Percentiles rank a stretch among this genome's conserved stretches.
Evolutionary conservation across 2,888 invertebrate species (phyloP).

Genomic region (Protonemura montana): DNA sequence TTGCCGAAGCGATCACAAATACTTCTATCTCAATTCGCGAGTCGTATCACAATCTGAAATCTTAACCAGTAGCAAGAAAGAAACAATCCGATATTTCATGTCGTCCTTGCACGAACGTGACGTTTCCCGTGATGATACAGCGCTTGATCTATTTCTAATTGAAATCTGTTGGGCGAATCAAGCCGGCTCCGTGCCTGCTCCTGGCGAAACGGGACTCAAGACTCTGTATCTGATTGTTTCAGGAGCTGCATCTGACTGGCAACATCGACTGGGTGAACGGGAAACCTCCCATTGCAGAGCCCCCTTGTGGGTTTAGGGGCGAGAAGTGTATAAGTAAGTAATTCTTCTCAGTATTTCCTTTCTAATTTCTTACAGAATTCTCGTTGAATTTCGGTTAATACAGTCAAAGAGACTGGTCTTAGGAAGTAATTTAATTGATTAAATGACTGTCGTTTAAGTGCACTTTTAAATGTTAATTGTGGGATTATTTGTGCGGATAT

Average conservation of each 20-base stretch:
- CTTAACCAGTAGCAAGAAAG: neutral
- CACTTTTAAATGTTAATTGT: too few species aligned
- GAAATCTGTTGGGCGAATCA: neutral
- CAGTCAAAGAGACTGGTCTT: too few species aligned
- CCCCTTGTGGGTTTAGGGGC: conserved; percentile 87
- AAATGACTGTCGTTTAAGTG: too few species aligned
- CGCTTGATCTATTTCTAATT: conserved; percentile 26
- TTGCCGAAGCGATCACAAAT: too few species aligned
- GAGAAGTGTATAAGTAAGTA: conserved; percentile 90
- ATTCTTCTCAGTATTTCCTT: neutral
- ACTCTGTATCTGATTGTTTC: conserved; percentile 52
- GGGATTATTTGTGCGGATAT: too few species aligned
- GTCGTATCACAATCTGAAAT: neutral
- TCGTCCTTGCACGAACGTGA: neutral
- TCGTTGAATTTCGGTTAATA: too few species aligned
- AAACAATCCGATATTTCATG: neutral
- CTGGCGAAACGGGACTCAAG: neutral
- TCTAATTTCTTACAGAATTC: too few species aligned
- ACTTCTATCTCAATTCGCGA: neutral
- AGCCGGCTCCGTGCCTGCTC: neutral
- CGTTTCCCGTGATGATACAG: neutral
- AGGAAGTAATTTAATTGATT: too few species aligned
- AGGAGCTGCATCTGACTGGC: conserved; percentile 79
- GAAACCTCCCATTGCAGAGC: conserved; percentile 82
- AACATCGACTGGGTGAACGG: conserved; percentile 81